Evolutionary conservation across 2,888 invertebrate species (phyloP).

Genomic region (Hemistola chrysoprasaria): DNA sequence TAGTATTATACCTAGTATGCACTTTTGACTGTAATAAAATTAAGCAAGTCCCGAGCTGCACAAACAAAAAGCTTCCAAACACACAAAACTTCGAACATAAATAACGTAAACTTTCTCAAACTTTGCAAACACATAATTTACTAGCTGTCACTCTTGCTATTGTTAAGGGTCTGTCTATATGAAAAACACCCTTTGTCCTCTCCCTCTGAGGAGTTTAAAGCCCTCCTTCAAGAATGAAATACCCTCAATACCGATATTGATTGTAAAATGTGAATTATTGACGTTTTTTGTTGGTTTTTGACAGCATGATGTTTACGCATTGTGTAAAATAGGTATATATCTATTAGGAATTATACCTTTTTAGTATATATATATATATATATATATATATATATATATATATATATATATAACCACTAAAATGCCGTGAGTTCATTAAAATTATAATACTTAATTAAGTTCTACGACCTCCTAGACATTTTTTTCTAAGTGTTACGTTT

Average conservation of each 20-base stretch:
- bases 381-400: no score
- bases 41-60: no score
- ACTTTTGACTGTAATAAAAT: no score
- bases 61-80: neutral
- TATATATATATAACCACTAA: no score
- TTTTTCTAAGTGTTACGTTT: no score
- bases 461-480: no score
- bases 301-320: neutral
- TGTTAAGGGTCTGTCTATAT: slow-evolving; percentile 31
- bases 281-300: slow-evolving; percentile 18
- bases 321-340: neutral
- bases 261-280: slow-evolving; percentile 35
- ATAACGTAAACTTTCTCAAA: slow-evolving; percentile 25
- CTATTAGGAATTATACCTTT: no score
- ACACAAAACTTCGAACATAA: slow-evolving; percentile 15
- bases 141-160: slow-evolving; percentile 27
- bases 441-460: no score
- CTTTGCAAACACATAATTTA: slow-evolving; percentile 35
- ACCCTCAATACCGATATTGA: slow-evolving; percentile 30
- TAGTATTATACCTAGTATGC: no score
- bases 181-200: slow-evolving; percentile 41
- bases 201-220: slow-evolving; percentile 47
- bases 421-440: no score
- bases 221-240: slow-evolving; percentile 40
- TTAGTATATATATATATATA: no score